Evolutionary conservation across 2,113 vertebrate genomes (phyloP), one percentile per base, ranked within the genome.

Genomic region (Paracanthobrama guichenoti): DNA sequence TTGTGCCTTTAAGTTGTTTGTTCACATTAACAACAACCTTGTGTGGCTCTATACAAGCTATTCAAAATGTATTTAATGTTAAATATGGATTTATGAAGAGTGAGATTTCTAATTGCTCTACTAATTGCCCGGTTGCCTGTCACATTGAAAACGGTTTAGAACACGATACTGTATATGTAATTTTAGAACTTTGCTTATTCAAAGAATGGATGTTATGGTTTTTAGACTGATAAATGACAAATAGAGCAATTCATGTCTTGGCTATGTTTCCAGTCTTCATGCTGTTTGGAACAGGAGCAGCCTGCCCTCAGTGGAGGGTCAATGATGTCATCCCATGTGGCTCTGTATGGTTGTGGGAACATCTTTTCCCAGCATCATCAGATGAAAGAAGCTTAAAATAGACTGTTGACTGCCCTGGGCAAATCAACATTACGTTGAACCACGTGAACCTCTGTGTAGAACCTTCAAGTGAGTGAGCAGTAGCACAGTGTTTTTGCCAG

Each of bases 331-430:
- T 28, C 14, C 44, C 66, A 73, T 20, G 5, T 83, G 76, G 79
- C 75, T 84, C 81, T 48, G 4, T 16, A 11, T 53, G 39, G 24
- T 88, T 89, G 88, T 92, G 91, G 90, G 91, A 93, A 93, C 89
- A 91, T 92, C 89, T 91, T 90, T 82, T 73, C 80, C 83, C 79
- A 90, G 80, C 86, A 35, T 73, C 72, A 72, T 53, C 81, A 85
- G 79, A 86, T 81, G 85, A 86, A 82, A 31, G 50, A 42, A 66
- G 88, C 89, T 88, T 93, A 88, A 87, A 88, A 79, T 91, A 91
- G 89, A 59, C 22, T 39, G 22, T 86, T 83, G 67, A 81, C 88
- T 88, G 64, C 53, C 79, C 79, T 72, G 84, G 89, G 87, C 87
- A 87, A 79, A 48, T 16, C 44, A n/a, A 81, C 28, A 42, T 44